phyloP scores from a whole-genome alignment of 2,888 invertebrate genomes.

The Netelia inedita region DNA sequence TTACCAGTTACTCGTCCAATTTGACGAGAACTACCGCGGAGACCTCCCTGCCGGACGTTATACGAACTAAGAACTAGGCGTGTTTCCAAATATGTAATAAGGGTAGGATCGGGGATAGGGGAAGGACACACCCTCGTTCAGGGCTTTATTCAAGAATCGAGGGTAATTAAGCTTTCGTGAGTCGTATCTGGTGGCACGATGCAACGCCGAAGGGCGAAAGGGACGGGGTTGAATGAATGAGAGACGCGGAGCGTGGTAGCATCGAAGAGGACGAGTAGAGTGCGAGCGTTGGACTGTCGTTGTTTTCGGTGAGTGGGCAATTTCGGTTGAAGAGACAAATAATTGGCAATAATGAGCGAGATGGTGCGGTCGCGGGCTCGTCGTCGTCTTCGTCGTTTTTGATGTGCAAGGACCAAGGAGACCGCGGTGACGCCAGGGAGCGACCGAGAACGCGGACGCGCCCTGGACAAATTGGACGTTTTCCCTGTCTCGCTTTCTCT shows the following conservation, averaged over 20 bases:
- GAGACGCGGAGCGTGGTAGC: slow-evolving; percentile 51
- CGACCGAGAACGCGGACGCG: slow-evolving; percentile 34
- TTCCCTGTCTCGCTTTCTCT: slow-evolving; percentile 45
- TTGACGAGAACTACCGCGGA: neutral
- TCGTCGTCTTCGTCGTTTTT: slow-evolving; percentile 16
- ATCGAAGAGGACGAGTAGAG: slow-evolving; percentile 26
- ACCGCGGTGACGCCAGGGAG: slow-evolving; percentile 14
- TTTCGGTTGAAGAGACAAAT: slow-evolving; percentile 73
- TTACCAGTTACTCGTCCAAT: neutral
- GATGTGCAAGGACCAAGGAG: slow-evolving; percentile 11
- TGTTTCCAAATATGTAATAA: too few relatives aligned
- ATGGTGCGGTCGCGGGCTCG: slow-evolving; percentile 61
- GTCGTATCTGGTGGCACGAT: slow-evolving; percentile 24
- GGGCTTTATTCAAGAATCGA: slow-evolving; percentile 39
- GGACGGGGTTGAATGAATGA: slow-evolving; percentile 27
- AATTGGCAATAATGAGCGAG: slow-evolving; percentile 76
- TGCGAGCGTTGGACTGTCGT: slow-evolving; percentile 42
- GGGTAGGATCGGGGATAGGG: neutral
- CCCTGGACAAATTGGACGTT: slow-evolving; percentile 72
- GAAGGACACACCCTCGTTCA: neutral
- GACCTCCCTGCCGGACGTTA: neutral
- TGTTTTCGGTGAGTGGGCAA: slow-evolving; percentile 67
- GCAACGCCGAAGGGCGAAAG: neutral
- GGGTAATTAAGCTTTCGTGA: slow-evolving; percentile 71
- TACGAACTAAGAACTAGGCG: neutral